Percentiles rank a stretch among this genome's conserved stretches.
phyloP scores from a whole-genome alignment of 30 jellyfish, hydroid and myxozoan species.

The Haliclystus octoradiatus region DNA sequence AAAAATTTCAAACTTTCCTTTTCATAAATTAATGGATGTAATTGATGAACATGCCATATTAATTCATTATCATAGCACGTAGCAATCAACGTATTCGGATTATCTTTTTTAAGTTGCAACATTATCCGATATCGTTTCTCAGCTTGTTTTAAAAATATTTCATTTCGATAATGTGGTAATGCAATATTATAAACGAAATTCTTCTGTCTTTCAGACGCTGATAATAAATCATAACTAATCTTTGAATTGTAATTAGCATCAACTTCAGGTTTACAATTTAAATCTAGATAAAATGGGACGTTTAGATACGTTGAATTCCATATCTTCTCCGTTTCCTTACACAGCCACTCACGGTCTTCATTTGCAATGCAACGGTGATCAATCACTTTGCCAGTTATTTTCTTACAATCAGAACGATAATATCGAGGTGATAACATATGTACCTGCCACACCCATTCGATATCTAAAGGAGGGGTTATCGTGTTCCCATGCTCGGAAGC shows the following conservation, averaged over 20 bases:
- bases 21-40: slow-evolving; percentile 29
- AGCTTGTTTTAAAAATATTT: slow-evolving; percentile 47
- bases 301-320: slow-evolving; percentile 66
- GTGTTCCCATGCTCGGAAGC: slow-evolving; percentile 26
- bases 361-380: slow-evolving; percentile 23
- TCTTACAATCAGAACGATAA: slow-evolving; percentile 48
- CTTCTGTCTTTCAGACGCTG: slow-evolving; percentile 55
- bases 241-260: slow-evolving; percentile 15
- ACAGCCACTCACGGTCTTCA: slow-evolving; percentile 12
- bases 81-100: slow-evolving; percentile 48
- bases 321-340: slow-evolving; percentile 16
- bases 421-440: slow-evolving; percentile 76
- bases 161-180: slow-evolving; percentile 62
- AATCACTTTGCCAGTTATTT: slow-evolving; percentile 31
- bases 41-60: slow-evolving; percentile 82
- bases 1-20: slow-evolving; percentile 35
- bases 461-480: slow-evolving; percentile 56
- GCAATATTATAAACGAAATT: slow-evolving; percentile 54
- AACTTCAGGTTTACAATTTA: slow-evolving; percentile 31
- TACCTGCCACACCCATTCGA: slow-evolving; percentile 71
- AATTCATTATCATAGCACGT: slow-evolving; percentile 73
- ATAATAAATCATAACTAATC: slow-evolving; percentile 27
- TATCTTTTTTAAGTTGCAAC: slow-evolving; percentile 41
- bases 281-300: slow-evolving; percentile 43
- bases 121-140: slow-evolving; percentile 56